Conservation (phyloP, 2,888 invertebrate genomes). For the Ashinkailepas kermadecensis region DNA sequence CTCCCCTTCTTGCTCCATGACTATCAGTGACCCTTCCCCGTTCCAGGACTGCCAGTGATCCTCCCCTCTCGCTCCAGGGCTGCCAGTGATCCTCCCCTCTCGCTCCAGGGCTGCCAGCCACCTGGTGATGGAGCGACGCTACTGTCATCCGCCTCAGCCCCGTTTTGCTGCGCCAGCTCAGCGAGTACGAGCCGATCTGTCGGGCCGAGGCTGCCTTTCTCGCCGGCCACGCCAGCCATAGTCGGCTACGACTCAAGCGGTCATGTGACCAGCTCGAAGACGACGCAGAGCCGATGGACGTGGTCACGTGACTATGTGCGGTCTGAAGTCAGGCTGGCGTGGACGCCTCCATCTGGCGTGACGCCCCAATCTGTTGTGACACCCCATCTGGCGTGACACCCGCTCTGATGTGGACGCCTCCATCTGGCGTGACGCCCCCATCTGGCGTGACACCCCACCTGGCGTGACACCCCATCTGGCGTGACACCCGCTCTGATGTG, state of each 20-base stretch:
- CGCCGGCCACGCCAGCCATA: background rate
- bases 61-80: too few relatives aligned
- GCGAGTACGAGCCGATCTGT: slow-evolving; percentile 23
- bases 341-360: too few relatives aligned
- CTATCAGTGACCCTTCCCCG: too few relatives aligned
- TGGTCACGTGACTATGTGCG: background rate
- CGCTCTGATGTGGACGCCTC: too few relatives aligned
- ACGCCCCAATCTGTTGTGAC: too few relatives aligned
- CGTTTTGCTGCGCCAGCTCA: slow-evolving; percentile 15
- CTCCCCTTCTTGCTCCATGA: too few relatives aligned
- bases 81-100: background rate
- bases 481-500: too few relatives aligned
- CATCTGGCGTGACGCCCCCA: too few relatives aligned
- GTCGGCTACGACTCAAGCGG: background rate
- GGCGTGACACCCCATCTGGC: too few relatives aligned
- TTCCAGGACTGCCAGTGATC: background rate
- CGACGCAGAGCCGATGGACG: background rate
- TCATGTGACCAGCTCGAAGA: background rate
- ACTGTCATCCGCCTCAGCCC: slow-evolving; percentile 23
- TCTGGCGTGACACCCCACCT: too few relatives aligned
- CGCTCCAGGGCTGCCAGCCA: background rate
- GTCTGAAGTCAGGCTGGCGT: too few relatives aligned
- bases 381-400: too few relatives aligned
- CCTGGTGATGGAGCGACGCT: slow-evolving; percentile 21
- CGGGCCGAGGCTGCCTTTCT: background rate